Evolutionary conservation across 1,140 invertebrate genomes (phyloP).

Genomic region (Drosophila teissieri): DNA sequence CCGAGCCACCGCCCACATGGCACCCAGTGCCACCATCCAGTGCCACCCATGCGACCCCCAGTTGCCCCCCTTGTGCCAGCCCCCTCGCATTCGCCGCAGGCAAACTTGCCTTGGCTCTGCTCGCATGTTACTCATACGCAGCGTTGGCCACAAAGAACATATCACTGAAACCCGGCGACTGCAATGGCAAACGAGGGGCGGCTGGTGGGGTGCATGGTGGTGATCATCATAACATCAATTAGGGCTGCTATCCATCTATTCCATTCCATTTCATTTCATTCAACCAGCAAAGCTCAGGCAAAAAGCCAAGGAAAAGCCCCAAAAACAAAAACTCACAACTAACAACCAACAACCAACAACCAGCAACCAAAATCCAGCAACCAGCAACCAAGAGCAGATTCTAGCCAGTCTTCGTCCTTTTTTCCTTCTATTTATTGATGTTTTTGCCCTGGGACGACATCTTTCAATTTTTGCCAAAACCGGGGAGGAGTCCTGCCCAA

Average conservation of each 20-base stretch:
- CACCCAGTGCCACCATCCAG: background rate
- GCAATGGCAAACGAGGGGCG: constrained; percentile 30
- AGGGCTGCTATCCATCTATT: constrained; percentile 61
- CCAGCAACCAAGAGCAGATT: background rate
- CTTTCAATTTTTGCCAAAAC: constrained; percentile 37
- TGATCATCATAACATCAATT: constrained; percentile 78
- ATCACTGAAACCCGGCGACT: constrained; percentile 46
- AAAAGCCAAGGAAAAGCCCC: constrained; percentile 43
- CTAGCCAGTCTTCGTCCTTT: background rate
- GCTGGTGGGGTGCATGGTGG: constrained; percentile 21
- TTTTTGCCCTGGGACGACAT: constrained; percentile 23
- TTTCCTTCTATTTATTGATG: constrained; percentile 19
- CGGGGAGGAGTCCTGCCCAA: background rate
- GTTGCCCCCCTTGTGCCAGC: background rate
- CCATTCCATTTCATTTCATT: constrained; percentile 54
- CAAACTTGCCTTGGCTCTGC: constrained; percentile 14
- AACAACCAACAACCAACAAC: constrained; percentile 4
- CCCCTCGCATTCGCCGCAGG: background rate
- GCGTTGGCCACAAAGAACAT: constrained; percentile 70
- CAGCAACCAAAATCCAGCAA: background rate
- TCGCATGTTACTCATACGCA: constrained; percentile 68
- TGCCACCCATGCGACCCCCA: background rate
- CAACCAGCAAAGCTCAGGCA: constrained; percentile 54
- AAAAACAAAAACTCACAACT: constrained; percentile 37
- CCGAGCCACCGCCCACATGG: background rate